These are phyloP conservation scores for Tipula vernalis DNA, from an alignment of 2,888 invertebrate species.

Conservation along the genomic window DNA sequence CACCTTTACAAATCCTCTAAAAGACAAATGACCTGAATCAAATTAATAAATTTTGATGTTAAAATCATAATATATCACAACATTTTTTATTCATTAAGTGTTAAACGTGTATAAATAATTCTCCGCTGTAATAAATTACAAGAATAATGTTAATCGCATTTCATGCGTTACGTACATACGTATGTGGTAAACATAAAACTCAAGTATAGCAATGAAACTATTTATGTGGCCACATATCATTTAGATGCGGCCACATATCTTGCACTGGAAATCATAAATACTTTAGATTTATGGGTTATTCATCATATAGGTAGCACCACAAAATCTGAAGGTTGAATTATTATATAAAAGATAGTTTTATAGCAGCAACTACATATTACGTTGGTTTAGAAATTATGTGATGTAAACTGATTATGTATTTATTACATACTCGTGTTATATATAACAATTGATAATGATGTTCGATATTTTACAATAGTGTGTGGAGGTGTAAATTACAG, in stretches of 20 bases:
- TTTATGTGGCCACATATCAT: too few relatives aligned
- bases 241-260: not conserved
- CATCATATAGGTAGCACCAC: not conserved
- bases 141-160: too few relatives aligned
- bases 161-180: too few relatives aligned
- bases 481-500: not conserved
- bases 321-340: not conserved
- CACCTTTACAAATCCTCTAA: too few relatives aligned
- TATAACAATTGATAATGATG: not conserved
- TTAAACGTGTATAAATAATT: too few relatives aligned
- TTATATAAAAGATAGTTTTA: not conserved
- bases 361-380: not conserved
- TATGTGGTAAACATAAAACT: too few relatives aligned
- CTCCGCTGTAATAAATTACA: too few relatives aligned
- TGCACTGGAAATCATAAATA: not conserved
- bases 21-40: too few relatives aligned
- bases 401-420: not conserved
- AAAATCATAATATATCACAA: too few relatives aligned
- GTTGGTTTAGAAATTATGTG: not conserved
- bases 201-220: too few relatives aligned
- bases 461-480: not conserved
- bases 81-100: too few relatives aligned
- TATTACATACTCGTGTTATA: not conserved
- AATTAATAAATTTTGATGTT: too few relatives aligned
- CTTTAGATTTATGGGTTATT: not conserved